These are phyloP conservation scores for Drosophila algonquin DNA, from an alignment of 2,888 invertebrate species.

Conservation along the genomic window DNA sequence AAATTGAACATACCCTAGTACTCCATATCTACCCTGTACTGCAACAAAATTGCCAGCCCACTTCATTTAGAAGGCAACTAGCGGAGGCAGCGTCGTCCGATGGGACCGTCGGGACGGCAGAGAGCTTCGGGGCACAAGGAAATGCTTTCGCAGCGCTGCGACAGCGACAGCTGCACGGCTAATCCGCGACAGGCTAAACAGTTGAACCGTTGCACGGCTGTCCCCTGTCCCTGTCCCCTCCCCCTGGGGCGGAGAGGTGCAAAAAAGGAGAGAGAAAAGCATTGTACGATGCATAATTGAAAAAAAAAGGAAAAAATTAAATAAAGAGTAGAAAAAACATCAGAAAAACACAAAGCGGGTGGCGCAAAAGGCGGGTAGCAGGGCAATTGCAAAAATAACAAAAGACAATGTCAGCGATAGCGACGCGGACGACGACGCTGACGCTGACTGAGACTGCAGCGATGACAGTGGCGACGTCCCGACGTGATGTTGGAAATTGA, in stretches of 20 bases:
- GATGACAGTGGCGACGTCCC: slow-evolving; percentile 54
- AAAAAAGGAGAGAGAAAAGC: slow-evolving; percentile 42
- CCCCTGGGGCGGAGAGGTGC: slow-evolving; percentile 22
- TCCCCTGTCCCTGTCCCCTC: slow-evolving; percentile 28
- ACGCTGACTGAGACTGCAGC: not conserved
- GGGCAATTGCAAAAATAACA: slow-evolving; percentile 45
- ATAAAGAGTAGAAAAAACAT: slow-evolving; percentile 33
- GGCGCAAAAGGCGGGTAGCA: slow-evolving; percentile 11
- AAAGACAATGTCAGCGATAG: slow-evolving; percentile 40
- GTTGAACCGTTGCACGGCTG: slow-evolving; percentile 52
- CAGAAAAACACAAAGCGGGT: slow-evolving; percentile 33
- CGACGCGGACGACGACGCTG: slow-evolving; percentile 17
- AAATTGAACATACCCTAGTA: not conserved
- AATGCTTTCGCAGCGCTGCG: slow-evolving; percentile 62
- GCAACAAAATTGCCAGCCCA: slow-evolving; percentile 27
- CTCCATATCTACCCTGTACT: not conserved
- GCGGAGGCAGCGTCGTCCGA: not conserved
- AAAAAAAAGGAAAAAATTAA: slow-evolving; percentile 29
- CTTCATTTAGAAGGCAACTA: slow-evolving; percentile 47
- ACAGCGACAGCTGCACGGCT: slow-evolving; percentile 68
- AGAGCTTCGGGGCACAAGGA: slow-evolving; percentile 56
- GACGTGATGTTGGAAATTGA: slow-evolving; percentile 71
- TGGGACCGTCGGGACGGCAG: slow-evolving; percentile 9
- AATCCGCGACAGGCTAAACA: slow-evolving; percentile 68
- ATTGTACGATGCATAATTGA: slow-evolving; percentile 66